These are phyloP conservation scores for Eupsittula cactorum DNA, from an alignment of 2,113 vertebrate genomes.

Conservation along the genomic window DNA sequence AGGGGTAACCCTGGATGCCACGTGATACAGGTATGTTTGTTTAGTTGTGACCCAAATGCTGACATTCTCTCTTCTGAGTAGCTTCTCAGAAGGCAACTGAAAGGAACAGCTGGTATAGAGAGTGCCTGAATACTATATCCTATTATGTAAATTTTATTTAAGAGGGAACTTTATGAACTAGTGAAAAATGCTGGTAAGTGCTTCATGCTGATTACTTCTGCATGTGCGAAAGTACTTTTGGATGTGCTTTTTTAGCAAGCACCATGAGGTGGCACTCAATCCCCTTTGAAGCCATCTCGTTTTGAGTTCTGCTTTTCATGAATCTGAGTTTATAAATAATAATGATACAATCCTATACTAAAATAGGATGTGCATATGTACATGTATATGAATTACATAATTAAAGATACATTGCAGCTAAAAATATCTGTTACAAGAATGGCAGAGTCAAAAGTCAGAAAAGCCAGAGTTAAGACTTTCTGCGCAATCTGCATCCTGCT, in stretches of 20 bases:
- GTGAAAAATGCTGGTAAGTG: background rate
- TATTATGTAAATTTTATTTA: background rate
- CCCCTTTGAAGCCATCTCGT: background rate
- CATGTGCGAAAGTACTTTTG: background rate
- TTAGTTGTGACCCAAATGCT: background rate
- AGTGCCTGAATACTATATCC: background rate
- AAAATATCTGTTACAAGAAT: constrained; percentile 33
- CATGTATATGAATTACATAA: constrained; percentile 42
- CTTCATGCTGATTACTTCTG: background rate
- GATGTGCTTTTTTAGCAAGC: background rate
- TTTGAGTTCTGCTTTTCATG: background rate
- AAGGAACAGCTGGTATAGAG: fast-evolving
- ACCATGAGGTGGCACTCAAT: constrained; percentile 31
- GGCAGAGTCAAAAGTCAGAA: constrained; percentile 25
- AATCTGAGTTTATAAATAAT: constrained; percentile 38
- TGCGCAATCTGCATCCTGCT: background rate
- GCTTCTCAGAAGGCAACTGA: background rate
- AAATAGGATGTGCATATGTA: constrained; percentile 27
- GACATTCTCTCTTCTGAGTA: background rate
- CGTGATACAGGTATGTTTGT: background rate
- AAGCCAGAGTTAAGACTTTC: constrained; percentile 7
- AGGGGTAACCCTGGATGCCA: background rate
- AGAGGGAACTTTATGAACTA: background rate
- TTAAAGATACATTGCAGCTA: constrained; percentile 37
- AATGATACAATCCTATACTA: constrained; percentile 21